Conservation (phyloP, 2,888 invertebrate genomes). For the Dysmachus trigonus region DNA sequence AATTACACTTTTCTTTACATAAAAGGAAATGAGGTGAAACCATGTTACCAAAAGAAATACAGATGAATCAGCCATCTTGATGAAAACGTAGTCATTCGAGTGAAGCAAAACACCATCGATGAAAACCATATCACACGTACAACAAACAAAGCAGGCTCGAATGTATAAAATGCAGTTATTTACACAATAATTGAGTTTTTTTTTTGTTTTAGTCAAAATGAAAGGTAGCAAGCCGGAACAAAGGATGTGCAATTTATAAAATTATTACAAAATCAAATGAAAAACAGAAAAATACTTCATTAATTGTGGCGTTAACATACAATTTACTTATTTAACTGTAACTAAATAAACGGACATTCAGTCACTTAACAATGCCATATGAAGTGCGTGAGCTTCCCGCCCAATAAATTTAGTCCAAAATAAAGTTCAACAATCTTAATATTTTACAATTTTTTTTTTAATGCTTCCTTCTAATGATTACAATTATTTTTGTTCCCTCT, state of each 20-base stretch:
- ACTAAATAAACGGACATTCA: slow-evolving; percentile 2
- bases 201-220: background rate
- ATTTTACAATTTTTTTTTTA: slow-evolving; percentile 1
- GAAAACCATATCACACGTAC: slow-evolving; percentile 43
- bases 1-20: background rate
- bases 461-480: background rate
- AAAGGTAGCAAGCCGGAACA: slow-evolving; percentile 32
- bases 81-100: background rate
- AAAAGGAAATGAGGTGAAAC: background rate
- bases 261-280: background rate
- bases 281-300: slow-evolving; percentile 22
- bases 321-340: slow-evolving; percentile 30
- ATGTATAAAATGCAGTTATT: slow-evolving; percentile 51
- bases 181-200: slow-evolving; percentile 43
- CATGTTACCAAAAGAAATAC: background rate
- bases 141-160: slow-evolving; percentile 54
- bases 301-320: slow-evolving; percentile 5
- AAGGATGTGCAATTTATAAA: slow-evolving; percentile 13
- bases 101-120: slow-evolving; percentile 38
- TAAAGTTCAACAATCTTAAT: background rate
- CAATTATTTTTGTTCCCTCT: background rate
- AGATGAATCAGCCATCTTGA: background rate
- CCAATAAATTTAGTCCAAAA: slow-evolving; percentile 55
- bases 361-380: slow-evolving; percentile 23
- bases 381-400: slow-evolving; percentile 51